Evolutionary conservation across 2,797 vertebrate genomes (phyloP).

Genomic region (Anomalospiza imberbis): DNA sequence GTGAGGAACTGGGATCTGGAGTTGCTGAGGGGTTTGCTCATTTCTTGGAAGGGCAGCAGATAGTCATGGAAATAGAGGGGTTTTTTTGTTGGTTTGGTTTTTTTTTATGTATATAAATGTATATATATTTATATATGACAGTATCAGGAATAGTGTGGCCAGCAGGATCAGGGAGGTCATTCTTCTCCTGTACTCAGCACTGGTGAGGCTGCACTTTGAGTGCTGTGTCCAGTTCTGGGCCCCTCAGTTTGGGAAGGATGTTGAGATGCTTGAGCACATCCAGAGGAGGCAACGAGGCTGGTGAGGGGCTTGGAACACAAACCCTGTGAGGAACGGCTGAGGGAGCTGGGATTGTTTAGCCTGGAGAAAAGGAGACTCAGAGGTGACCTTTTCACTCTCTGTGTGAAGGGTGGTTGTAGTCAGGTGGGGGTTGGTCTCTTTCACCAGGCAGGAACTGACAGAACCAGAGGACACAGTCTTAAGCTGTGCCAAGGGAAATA

Average conservation of each 20-base stretch:
- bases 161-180: neutral
- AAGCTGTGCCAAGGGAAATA: neutral
- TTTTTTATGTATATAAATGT: neutral
- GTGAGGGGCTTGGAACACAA: neutral
- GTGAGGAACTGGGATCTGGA: neutral
- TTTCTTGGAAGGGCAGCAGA: neutral
- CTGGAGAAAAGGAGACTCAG: neutral
- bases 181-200: neutral
- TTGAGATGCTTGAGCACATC: accelerated
- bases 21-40: neutral
- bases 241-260: neutral
- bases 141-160: neutral
- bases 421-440: neutral
- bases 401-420: neutral
- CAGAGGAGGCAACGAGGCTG: neutral
- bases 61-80: neutral
- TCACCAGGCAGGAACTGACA: neutral
- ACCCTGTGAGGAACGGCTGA: neutral
- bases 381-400: neutral
- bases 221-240: neutral
- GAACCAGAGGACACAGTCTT: neutral
- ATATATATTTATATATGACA: no score
- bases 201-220: neutral
- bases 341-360: neutral
- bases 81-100: no score